Base-by-base conservation (phyloP, 2,113 vertebrate species). In the Zosterops borbonicus region DNA sequence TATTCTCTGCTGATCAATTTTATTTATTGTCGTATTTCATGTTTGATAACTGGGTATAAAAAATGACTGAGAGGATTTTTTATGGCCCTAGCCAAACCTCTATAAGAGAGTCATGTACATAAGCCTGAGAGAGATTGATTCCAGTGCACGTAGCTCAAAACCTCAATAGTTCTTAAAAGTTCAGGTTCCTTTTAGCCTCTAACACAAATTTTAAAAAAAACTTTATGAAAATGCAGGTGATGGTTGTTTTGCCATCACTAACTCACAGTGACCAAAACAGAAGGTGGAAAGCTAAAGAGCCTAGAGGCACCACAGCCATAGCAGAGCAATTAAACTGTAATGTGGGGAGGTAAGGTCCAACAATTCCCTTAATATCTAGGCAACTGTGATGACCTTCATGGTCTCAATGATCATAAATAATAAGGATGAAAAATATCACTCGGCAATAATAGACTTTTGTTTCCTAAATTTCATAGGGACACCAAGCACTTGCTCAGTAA, bases 1-100 rank as follows among this genome's bases (percentile, higher is more conserved):
- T 87, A 74, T 88, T 93, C 71, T 86, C 24, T 80, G 47, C 28
- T 86, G 49, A 91, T 88, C 70, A 44, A 55, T 70, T 83, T 86
- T 83, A 69, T 91, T 89, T 95, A 63, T 81, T 89, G 68, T 58
- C 81, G 23, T 71, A 73, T 75, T 75, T 93, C 71, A 64, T 37
- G 24, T 90, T 78, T 94, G 59, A 92, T 92, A 94, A 87, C 55
- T 86, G 76, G 24, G 73, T 87, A 82, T 95, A 85, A 92, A 94
- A 94, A 89, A 86, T 70, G 21, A 49, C 75, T 70, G 29, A 52
- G 29, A 41, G 6, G 69, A 59, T 35, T 77, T 65, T 92, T 94
- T 88, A 94, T 52, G 25, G 24, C 35, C 28, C 50, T 63, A 81
- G 47, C 20, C 27, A 81, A 83, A 74, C 14, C 14, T 52, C n/a